Conservation (phyloP, 1,140 invertebrate genomes). For the Oncopodura yosiiana region DNA sequence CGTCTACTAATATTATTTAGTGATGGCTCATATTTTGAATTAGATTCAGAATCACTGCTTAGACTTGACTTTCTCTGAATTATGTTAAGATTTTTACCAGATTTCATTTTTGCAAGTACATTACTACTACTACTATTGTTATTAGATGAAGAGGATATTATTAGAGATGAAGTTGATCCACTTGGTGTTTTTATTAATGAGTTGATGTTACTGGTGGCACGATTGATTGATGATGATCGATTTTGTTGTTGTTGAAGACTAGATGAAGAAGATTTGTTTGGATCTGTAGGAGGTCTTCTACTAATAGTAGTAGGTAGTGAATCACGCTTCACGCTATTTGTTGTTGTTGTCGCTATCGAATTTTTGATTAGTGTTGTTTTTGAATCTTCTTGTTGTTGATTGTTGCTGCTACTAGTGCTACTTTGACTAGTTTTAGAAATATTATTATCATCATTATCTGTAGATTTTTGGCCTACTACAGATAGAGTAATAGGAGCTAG, state of each 20-base stretch:
- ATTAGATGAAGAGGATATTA: background rate
- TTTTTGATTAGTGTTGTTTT: conserved; percentile 11
- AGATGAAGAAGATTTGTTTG: conserved; percentile 24
- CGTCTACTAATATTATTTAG: conserved; percentile 10
- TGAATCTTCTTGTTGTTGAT: background rate
- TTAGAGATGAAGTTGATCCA: conserved; percentile 10
- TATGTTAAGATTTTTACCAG: conserved; percentile 24
- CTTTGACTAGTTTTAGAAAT: background rate
- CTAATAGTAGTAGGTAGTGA: no score
- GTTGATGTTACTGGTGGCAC: conserved; percentile 2
- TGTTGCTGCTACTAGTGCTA: conserved; percentile 6
- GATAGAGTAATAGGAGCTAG: no score
- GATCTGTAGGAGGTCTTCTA: conserved; percentile 32
- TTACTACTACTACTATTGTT: background rate
- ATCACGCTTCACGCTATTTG: conserved; percentile 14
- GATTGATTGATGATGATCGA: conserved; percentile 23
- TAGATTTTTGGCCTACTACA: no score
- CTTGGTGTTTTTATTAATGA: conserved; percentile 6
- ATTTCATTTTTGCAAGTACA: conserved; percentile 21
- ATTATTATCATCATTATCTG: no score
- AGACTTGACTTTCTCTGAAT: conserved; percentile 25
- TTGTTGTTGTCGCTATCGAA: background rate
- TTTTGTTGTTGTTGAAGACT: conserved; percentile 16
- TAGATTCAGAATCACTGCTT: conserved; percentile 23
- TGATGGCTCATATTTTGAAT: background rate